Evolutionary conservation across 2,797 vertebrate species (phyloP), one percentile per base, ranked within the genome.

Genomic region (Silurus aristotelis): DNA sequence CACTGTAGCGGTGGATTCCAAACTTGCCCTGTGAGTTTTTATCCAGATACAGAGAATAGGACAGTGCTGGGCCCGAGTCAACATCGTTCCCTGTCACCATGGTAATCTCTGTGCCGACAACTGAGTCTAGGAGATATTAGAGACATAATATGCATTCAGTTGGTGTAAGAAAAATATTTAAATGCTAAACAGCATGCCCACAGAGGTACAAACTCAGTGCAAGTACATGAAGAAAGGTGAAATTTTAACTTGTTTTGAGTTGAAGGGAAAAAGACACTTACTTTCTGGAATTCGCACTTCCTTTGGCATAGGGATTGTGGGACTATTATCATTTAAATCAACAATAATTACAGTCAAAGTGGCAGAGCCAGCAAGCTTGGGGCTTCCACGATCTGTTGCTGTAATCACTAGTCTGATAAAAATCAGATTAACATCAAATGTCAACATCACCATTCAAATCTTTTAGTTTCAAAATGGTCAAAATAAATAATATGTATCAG

Each of bases 281-380:
- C 98, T 98, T 91, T 99, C 98, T 0, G 96, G 96, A 77, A 99
- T 96, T 63, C 91, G 95, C 67, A 99, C 92, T 93, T 99, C 97
- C 90, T 94, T 93, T 15, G 97, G 98, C 8, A 97, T 89, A 0
- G 98, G 98, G 84, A 99, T 99, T 61, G 98, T 99, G 52, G 98
- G 98, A 86, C 97, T 98, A 84, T 99, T 99, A 94, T 99, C 98
- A 25, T 99, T 99, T 89, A 98, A 89, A 90, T 99, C 98, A 76
- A 99, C 95, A 84, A 99, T 97, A 90, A 99, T 95, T 82, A 99
- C 97, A 0, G 97, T 99, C 77, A 99, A 90, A 0, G 97, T 99
- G 67, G 98, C 97, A 0, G 97, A 97, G 87, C 98, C 97, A 60
- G 97, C 95, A 0, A 99, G 90, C 22, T 96, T 94, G 12, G 98